These are phyloP conservation scores for Noctua comes DNA, from an alignment of 2,888 invertebrate genomes.

Conservation along the genomic window DNA sequence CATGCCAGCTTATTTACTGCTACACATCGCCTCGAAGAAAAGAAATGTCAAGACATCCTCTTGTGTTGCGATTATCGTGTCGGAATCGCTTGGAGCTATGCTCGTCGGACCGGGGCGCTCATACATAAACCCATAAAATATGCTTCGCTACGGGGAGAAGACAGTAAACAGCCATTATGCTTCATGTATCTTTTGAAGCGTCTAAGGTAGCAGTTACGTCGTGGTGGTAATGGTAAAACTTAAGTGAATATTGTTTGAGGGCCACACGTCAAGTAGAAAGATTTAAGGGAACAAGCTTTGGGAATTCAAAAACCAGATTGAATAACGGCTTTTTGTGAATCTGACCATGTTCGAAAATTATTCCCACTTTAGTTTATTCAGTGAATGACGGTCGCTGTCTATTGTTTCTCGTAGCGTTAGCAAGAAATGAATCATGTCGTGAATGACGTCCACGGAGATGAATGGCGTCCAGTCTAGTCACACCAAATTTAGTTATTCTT, in stretches of 20 bases:
- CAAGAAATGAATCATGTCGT: slow-evolving; percentile 76
- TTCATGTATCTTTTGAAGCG: slow-evolving; percentile 67
- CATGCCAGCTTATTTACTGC: slow-evolving; percentile 78
- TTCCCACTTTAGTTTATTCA: slow-evolving; percentile 53
- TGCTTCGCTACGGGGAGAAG: slow-evolving; percentile 72
- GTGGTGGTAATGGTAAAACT: slow-evolving; percentile 44
- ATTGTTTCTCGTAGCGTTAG: slow-evolving; percentile 64
- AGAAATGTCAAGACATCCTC: slow-evolving; percentile 80
- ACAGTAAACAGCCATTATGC: slow-evolving; percentile 75
- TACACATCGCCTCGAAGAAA: slow-evolving; percentile 75
- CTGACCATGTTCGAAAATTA: slow-evolving; percentile 42
- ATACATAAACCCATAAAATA: slow-evolving; percentile 71
- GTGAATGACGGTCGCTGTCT: slow-evolving; percentile 45
- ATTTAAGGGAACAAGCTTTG: slow-evolving; percentile 34
- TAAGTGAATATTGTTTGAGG: slow-evolving; percentile 50
- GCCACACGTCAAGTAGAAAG: slow-evolving; percentile 19
- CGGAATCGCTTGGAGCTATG: slow-evolving; percentile 77
- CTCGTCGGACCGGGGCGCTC: slow-evolving; percentile 71
- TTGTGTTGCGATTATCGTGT: slow-evolving; percentile 81
- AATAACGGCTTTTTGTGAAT: slow-evolving; percentile 56
- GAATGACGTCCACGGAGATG: slow-evolving; percentile 79
- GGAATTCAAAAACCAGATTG: slow-evolving; percentile 39
- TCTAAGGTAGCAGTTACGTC: slow-evolving; percentile 56
- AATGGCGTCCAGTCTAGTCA: slow-evolving; percentile 82
- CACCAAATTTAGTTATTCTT: slow-evolving; percentile 81